Evolutionary conservation across 1,140 invertebrate genomes (phyloP), one percentile per base, ranked within the genome.

Genomic region (Drosophila prosaltans): DNA sequence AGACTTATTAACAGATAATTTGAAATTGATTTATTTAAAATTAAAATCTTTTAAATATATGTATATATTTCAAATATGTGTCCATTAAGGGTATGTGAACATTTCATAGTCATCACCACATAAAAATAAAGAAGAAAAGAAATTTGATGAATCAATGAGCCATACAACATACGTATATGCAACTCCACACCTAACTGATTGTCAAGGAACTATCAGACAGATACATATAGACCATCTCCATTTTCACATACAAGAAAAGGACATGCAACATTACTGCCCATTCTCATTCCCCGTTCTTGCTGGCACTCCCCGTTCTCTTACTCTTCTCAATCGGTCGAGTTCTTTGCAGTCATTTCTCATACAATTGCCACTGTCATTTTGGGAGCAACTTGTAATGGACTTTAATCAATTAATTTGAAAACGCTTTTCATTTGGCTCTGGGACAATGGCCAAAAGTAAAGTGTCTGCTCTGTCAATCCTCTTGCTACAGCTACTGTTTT

Each of bases 381-480:
- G 65, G n/a, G 26, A 78, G 78, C 84, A 84, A 89, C 84, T 89
- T 89, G 84, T 89, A 89, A 89, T 89, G 84, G 85, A 89, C 84
- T 89, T 89, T 89, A 89, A 89, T 89, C 84, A 89, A 89, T 89
- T 89, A 89, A 89, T 89, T 89, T 89, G 84, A 86, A 86, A 88
- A 86, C 83, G 83, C 83, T 86, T 86, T 89, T 83, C 84, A 89
- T 89, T 78, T 83, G 80, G 71, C 74, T 69, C 72, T 32, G 74
- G 65, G 58, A 85, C 74, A 79, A 79, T 78, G 75, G 65, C 59
- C 54, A 59, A 77, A 78, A 79, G 75, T 69, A 79, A 79, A 79
- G 75, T 81, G 74, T 83, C 80, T 80, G 75, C 66, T 36, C 30
- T 45, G 43, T 43, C 39, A 21, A 26, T 58, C 57, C n/a, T 6